Base-by-base conservation (phyloP, 2,113 vertebrate species). In the Sander vitreus region DNA sequence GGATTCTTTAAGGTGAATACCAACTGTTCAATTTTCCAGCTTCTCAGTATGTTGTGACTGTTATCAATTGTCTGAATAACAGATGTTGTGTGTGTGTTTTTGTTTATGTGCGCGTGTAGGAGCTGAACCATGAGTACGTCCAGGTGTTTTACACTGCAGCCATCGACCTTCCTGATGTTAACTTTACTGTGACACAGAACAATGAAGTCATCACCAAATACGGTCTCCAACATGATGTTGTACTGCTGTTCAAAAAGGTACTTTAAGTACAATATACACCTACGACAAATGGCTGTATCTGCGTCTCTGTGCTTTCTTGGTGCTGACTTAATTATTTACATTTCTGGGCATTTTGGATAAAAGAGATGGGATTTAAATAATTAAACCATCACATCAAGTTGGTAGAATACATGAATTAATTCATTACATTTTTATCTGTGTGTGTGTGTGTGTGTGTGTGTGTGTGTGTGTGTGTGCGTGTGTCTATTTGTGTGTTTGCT, bases 1-100 rank as follows among this genome's bases (percentile, higher is more conserved):
- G 98, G 97, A 64, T 97, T 98, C 93, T 98, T 99, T 76, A 95
- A 97, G 97, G 98, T 99, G 93, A 88, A n/a, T 21, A 27, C 7
- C 8, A 13, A 3, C n/a, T 27, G 3, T 58, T 58, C 18, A 0
- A 4, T 23, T 81, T 19, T 16, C 0, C 6, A 21, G 27, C 11
- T 6, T 36, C 3, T 60, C 16, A 2, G 5, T 43, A 36, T 18
- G 43, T 39, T 58, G 15, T 15, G 36, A 36, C 5, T 69, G n/a
- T 1, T 19, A 21, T 43, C 0, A 27, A 11, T 2, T 48, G 1
- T 15, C 21, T 45, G 30, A 60, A 2, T 2, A 33, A 76, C 15
- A 15, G 9, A 66, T 77, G 21, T 62, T 77, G 21, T 62, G 7
- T 75, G 62, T 86, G 36, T 93, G 65, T 78, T 6, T 75, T 9